Evolutionary conservation across 2,888 invertebrate species (phyloP), one percentile per base, ranked within the genome.

Genomic region (Epirrhoe alternata): DNA sequence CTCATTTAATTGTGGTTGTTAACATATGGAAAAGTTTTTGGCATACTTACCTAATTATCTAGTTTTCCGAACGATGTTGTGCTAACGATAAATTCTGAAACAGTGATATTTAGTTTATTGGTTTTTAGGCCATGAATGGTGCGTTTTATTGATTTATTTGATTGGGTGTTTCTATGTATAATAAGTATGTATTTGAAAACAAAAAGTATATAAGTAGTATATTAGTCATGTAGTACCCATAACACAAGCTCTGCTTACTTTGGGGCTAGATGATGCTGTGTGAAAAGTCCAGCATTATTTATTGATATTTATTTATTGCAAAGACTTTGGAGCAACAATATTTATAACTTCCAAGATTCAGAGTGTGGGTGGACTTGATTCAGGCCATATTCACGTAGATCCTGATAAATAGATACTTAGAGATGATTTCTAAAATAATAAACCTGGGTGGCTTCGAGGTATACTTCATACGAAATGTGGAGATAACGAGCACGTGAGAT

Each of bases 401-500:
- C 7, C n/a, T 12, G 50, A 53, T 54, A 56, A 63, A 67, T 49
- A 55, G 35, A 51, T 35, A 10, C 6, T 35, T 35, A 35, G 1
- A 47, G 16, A 47, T 63, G 55, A 49, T 70, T 70, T 59, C 50
- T 67, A 47, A 73, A 72, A 72, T 66, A 70, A 68, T 66, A 70
- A 58, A 62, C 49, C 58, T 33, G 5, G 35, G 42, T 45, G 64
- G 51, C 65, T 63, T 64, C 64, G 60, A 66, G 69, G 62, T 61
- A 70, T 76, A 77, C 74, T 77, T 78, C 77, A 76, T 78, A 78
- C 77, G 74, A 82, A 79, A 81, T 74, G 75, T 67, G 69, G 76
- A 81, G 81, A 86, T 88, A 88, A 88, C 88, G 84, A 88, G 86
- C 80, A 74, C 74, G 70, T 75, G 72, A 79, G 81, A 83, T 79